Base-by-base conservation (phyloP, 2,113 vertebrate genomes). In the Baryphthengus martii region DNA sequence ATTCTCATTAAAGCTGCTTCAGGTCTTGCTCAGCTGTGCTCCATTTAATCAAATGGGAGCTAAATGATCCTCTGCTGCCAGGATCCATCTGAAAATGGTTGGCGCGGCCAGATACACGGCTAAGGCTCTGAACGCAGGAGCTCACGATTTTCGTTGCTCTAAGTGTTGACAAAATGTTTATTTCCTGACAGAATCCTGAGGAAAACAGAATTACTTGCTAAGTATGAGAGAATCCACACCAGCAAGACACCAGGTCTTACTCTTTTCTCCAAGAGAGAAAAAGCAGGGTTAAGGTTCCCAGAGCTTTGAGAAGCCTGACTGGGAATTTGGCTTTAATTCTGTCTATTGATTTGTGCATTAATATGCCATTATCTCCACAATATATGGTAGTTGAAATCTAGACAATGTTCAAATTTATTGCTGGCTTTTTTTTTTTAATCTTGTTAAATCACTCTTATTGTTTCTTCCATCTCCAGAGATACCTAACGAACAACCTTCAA, bases 331-430 rank as follows among this genome's bases (percentile, higher is more conserved):
- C 80, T 95, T 28, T 19, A 74, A 62, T 61, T 74, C 67, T 37
- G 40, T 3, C 0, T 73, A 97, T 95, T 45, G 96, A 97, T 94
- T 90, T 83, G 79, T 83, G 90, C 95, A 70, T 96, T 94, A 94
- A 94, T 70, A 81, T 93, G 88, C 92, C 91, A 95, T 95, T 95
- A 93, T 17, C 94, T 71, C 68, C 71, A 66, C 88, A 4, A 62
- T 58, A 70, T 15, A 79, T 13, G 40, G 62, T 9, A 40, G 71
- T 2, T 70, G 40, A 86, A 70, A 80, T 70, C 74, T 18, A 88
- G 79, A 76, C 92, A 76, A 23, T 2, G 33, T 3, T 76, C 83
- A 49, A 17, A 93, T 94, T 92, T 90, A 94, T 93, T 53, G 74
- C 94, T 49, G 40, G 37, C 15, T 7, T 17, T 29, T 67, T 45